These are phyloP conservation scores for Rhagophthalmus giganteus DNA, from an alignment of 2,888 invertebrate genomes.

Conservation along the genomic window DNA sequence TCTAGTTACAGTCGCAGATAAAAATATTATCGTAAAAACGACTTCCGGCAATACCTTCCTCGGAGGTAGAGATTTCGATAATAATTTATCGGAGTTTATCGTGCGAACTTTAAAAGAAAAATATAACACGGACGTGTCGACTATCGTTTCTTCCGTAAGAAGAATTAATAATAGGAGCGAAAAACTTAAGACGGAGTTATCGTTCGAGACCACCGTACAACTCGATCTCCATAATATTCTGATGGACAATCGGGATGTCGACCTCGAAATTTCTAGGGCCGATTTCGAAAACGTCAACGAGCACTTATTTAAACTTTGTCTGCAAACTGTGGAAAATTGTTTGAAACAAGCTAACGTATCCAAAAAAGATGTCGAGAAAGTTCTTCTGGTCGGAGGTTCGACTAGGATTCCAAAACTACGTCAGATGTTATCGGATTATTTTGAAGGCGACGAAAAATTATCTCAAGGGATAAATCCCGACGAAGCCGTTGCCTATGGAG, in stretches of 20 bases:
- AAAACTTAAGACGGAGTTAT: conserved; percentile 73
- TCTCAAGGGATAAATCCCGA: conserved; percentile 91
- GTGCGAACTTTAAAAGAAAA: conserved; percentile 75
- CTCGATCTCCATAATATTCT: conserved; percentile 79
- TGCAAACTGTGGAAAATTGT: conserved; percentile 83
- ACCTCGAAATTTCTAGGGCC: conserved; percentile 79
- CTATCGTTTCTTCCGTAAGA: conserved; percentile 75
- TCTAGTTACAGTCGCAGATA: conserved; percentile 78
- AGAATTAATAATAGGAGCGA: conserved; percentile 84
- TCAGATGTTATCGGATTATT: conserved; percentile 77
- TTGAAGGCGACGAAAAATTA: conserved; percentile 72
- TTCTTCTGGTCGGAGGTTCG: conserved; percentile 85
- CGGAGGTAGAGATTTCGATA: conserved; percentile 78
- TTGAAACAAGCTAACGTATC: conserved; percentile 80
- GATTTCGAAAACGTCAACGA: conserved; percentile 87
- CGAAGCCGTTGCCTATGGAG: conserved; percentile 89
- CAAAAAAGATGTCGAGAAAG: conserved; percentile 75
- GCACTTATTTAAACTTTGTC: conserved; percentile 76
- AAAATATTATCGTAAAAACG: conserved; percentile 74
- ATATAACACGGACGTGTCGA: conserved; percentile 66
- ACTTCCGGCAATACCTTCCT: conserved; percentile 81
- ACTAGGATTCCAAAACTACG: conserved; percentile 90
- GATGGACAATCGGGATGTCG: conserved; percentile 83
- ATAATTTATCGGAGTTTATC: conserved; percentile 75
- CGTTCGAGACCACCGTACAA: conserved; percentile 73